A percentile compares a stretch with the other conserved stretches of the same genome.
Evolutionary conservation across 2,888 invertebrate species (phyloP).

Genomic region (Plebejus anna): DNA sequence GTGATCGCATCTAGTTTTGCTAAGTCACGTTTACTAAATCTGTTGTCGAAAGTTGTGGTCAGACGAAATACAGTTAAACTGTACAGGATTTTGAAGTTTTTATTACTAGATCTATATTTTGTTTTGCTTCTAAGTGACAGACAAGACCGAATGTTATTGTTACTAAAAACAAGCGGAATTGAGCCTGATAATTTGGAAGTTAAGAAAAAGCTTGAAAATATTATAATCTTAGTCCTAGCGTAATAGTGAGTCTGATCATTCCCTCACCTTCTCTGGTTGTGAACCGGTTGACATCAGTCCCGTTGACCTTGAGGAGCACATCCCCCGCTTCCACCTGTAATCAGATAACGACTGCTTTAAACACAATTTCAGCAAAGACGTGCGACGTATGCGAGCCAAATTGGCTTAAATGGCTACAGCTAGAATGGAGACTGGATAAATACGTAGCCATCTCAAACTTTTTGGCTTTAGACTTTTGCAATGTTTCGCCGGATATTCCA

Average conservation of each 20-base stretch:
- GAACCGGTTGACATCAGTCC: slow-evolving; percentile 94
- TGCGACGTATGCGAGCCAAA: slow-evolving; percentile 5
- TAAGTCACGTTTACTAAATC: slow-evolving; percentile 9
- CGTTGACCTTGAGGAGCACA: slow-evolving; percentile 95
- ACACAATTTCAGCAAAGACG: slow-evolving; percentile 1
- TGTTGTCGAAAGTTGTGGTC: background rate
- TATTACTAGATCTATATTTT: background rate
- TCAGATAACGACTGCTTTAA: slow-evolving; percentile 45
- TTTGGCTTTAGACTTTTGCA: background rate
- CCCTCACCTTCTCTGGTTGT: slow-evolving; percentile 94
- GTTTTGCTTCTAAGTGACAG: too few species aligned
- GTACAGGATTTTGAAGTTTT: background rate
- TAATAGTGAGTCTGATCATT: slow-evolving; percentile 61
- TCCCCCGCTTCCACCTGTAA: slow-evolving; percentile 96
- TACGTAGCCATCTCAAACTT: background rate
- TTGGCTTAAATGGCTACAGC: background rate
- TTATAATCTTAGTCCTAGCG: slow-evolving; percentile 36
- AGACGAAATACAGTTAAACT: background rate
- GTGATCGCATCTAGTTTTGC: background rate
- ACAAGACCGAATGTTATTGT: too few species aligned
- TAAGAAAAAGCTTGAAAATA: background rate
- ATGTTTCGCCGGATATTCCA: background rate
- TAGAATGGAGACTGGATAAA: background rate
- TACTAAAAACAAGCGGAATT: too few species aligned
- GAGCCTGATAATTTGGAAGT: too few species aligned